A percentile compares a stretch with the other conserved stretches of the same genome.
Evolutionary conservation across 2,113 vertebrate genomes (phyloP).

Genomic region (Caranx ignobilis): DNA sequence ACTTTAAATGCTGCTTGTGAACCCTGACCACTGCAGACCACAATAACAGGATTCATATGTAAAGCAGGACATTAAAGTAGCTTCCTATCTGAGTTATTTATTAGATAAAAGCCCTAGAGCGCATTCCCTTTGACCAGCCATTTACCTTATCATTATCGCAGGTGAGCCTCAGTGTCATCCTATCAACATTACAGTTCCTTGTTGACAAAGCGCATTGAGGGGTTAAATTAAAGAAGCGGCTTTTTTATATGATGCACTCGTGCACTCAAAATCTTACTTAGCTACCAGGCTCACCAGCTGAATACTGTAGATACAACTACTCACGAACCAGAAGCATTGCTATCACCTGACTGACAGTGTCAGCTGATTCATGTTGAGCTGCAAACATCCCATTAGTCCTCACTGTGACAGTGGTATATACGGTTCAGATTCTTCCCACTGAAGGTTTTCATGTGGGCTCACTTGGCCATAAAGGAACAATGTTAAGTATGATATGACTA

Average conservation of each 20-base stretch:
- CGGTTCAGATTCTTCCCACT: background rate
- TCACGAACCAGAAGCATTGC: too few relatives aligned
- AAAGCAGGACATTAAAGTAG: too few relatives aligned
- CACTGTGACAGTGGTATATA: background rate
- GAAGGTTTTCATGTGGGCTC: background rate
- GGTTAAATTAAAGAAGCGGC: background rate
- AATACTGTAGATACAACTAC: background rate
- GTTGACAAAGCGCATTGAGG: background rate
- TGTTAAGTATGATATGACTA: constrained; percentile 1
- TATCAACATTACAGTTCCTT: background rate
- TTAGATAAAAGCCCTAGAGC: too few relatives aligned
- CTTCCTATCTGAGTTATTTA: too few relatives aligned
- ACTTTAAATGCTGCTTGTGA: too few relatives aligned
- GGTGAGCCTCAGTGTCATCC: background rate
- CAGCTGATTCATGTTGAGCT: background rate
- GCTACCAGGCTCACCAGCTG: background rate
- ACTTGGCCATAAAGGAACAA: constrained; percentile 5
- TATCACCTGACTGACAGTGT: background rate
- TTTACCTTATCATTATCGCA: too few relatives aligned
- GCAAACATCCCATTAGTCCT: background rate
- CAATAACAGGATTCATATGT: too few relatives aligned
- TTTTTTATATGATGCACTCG: background rate
- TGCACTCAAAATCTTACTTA: too few relatives aligned
- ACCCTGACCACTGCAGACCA: too few relatives aligned
- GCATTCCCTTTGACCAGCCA: too few relatives aligned